These are phyloP conservation scores for Leucophenga varia DNA, from an alignment of 1,140 invertebrate genomes.

Conservation along the genomic window DNA sequence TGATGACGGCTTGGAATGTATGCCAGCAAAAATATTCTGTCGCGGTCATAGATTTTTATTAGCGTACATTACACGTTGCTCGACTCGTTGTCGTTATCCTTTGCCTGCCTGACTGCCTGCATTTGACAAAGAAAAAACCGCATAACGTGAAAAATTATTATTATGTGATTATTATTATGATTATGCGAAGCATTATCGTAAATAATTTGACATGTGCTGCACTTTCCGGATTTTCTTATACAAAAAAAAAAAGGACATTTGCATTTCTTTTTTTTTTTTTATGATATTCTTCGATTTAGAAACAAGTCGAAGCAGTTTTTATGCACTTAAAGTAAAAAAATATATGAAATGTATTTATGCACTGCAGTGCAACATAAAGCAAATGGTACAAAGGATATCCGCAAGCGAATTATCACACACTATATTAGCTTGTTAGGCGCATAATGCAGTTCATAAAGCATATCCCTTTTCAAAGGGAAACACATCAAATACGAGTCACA, in stretches of 20 bases:
- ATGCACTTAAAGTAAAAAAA: constrained; percentile 2
- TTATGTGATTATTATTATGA: constrained; percentile 55
- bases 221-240: constrained; percentile 41
- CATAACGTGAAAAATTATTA: constrained; percentile 53
- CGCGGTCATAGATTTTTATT: constrained; percentile 48
- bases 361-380: no score
- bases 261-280: constrained; percentile 3
- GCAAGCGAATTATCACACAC: constrained; percentile 47
- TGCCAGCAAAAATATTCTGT: no score
- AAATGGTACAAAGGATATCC: constrained; percentile 17
- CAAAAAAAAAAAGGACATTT: constrained; percentile 16
- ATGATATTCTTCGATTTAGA: constrained; percentile 6
- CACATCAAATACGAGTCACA: not conserved
- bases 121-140: constrained; percentile 21
- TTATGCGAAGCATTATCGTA: constrained; percentile 53
- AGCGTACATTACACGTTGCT: constrained; percentile 51
- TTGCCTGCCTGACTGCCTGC: no score
- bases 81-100: no score
- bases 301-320: no score
- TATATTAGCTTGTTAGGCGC: constrained; percentile 41
- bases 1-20: no score
- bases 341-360: constrained; percentile 9
- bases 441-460: constrained; percentile 49
- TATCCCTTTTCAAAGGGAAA: constrained; percentile 21
- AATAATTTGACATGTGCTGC: constrained; percentile 51